Evolutionary conservation across 2,888 invertebrate species (phyloP).

Genomic region (Pycnomerus fuliginosus): DNA sequence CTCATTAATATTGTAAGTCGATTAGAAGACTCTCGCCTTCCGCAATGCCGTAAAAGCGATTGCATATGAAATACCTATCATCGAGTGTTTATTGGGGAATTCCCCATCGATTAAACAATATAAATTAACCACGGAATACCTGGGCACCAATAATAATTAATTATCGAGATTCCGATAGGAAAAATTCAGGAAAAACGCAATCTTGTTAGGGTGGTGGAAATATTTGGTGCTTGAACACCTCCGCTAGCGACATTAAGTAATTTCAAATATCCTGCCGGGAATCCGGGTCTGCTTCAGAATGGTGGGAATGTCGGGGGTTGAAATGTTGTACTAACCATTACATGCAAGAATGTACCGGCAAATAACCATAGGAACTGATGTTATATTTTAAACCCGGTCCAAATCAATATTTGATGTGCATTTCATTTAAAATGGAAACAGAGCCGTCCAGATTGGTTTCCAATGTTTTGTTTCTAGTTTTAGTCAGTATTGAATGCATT

Average conservation of each 20-base stretch:
- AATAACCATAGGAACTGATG: constrained; percentile 13
- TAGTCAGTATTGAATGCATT: no score
- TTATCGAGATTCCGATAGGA: no score
- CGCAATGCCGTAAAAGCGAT: constrained; percentile 24
- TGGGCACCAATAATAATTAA: no score
- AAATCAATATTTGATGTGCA: neutral
- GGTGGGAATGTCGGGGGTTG: constrained; percentile 27
- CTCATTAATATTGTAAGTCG: constrained; percentile 26
- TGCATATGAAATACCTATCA: constrained; percentile 36
- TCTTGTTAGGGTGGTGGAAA: constrained; percentile 1
- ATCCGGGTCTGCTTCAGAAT: constrained; percentile 29
- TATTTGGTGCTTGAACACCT: constrained; percentile 14
- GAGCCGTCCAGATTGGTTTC: no score
- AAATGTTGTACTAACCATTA: constrained; percentile 28
- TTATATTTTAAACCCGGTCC: constrained; percentile 3
- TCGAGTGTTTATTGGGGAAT: constrained; percentile 27
- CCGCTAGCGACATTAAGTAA: constrained; percentile 22
- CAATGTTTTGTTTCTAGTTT: no score
- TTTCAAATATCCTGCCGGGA: constrained; percentile 28
- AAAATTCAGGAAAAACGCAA: no score
- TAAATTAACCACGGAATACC: constrained; percentile 31
- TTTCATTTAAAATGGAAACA: constrained; percentile 11
- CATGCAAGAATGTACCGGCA: constrained; percentile 28
- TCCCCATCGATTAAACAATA: constrained; percentile 33
- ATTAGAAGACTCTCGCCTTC: constrained; percentile 17